phyloP scores from a whole-genome alignment of 2,888 invertebrate species.

The Spisula solida region DNA sequence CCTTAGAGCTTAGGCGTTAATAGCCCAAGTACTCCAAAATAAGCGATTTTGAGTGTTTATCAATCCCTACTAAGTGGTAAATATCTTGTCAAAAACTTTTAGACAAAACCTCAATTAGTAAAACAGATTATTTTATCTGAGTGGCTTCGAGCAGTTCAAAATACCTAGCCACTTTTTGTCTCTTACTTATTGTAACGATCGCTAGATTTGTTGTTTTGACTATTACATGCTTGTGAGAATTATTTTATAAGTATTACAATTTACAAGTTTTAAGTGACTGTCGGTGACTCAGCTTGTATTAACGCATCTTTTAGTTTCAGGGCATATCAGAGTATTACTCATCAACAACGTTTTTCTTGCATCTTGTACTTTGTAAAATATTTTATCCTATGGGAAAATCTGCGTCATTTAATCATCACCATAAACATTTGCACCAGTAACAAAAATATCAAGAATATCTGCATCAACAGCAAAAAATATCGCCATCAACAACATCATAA shows the following conservation, averaged over 20 bases:
- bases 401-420: not conserved
- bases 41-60: slow-evolving; percentile 26
- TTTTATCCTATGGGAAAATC: slow-evolving; percentile 10
- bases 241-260: not conserved
- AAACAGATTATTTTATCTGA: slow-evolving; percentile 29
- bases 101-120: slow-evolving; percentile 43
- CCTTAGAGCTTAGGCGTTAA: slow-evolving; percentile 28
- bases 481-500: too few species aligned
- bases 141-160: slow-evolving; percentile 5
- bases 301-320: not conserved
- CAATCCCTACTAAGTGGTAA: slow-evolving; percentile 44
- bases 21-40: slow-evolving; percentile 21
- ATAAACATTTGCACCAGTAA: not conserved
- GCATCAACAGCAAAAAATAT: too few species aligned
- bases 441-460: too few species aligned
- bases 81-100: slow-evolving; percentile 30
- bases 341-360: not conserved
- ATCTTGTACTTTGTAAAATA: not conserved
- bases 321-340: slow-evolving; percentile 6
- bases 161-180: not conserved
- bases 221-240: not conserved
- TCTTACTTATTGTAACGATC: not conserved
- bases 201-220: not conserved
- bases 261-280: not conserved
- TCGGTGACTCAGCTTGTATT: not conserved